These are phyloP conservation scores for Diabrotica virgifera DNA, from an alignment of 1,140 invertebrate genomes.

Conservation along the genomic window DNA sequence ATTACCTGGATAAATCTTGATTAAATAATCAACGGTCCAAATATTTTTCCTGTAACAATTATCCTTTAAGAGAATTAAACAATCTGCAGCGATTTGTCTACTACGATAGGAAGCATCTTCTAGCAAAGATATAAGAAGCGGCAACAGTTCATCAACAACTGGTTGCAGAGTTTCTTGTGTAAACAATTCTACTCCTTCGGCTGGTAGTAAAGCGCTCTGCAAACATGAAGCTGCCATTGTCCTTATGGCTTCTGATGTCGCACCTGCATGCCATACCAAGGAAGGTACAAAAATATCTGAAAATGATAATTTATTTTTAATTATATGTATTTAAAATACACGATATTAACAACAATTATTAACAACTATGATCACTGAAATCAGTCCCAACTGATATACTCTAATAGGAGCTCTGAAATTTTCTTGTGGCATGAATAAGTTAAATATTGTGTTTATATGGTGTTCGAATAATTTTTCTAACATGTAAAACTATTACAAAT, in stretches of 20 bases:
- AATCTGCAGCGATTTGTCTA: slow-evolving; percentile 57
- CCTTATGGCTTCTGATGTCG: slow-evolving; percentile 73
- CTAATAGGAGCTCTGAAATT: no score
- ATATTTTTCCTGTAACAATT: slow-evolving; percentile 35
- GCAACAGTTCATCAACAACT: slow-evolving; percentile 48
- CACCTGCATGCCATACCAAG: slow-evolving; percentile 79
- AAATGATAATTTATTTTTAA: slow-evolving; percentile 26
- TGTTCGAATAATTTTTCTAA: no score
- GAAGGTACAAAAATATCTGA: slow-evolving; percentile 69
- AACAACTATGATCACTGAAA: no score
- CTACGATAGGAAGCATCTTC: slow-evolving; percentile 62
- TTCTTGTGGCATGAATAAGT: no score
- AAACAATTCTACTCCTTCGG: slow-evolving; percentile 34
- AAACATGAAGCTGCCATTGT: slow-evolving; percentile 75
- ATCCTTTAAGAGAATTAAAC: slow-evolving; percentile 50
- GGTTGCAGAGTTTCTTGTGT: slow-evolving; percentile 37
- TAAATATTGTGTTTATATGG: no score
- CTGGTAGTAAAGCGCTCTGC: slow-evolving; percentile 48
- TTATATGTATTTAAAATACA: no score
- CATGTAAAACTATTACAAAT: no score
- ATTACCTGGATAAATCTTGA: slow-evolving; percentile 43
- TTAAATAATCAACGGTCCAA: slow-evolving; percentile 38
- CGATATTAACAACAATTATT: no score
- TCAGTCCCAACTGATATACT: no score
- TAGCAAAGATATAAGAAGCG: slow-evolving; percentile 54